Base-by-base conservation (phyloP, 2,888 invertebrate genomes). In the Abrostola triplasia region DNA sequence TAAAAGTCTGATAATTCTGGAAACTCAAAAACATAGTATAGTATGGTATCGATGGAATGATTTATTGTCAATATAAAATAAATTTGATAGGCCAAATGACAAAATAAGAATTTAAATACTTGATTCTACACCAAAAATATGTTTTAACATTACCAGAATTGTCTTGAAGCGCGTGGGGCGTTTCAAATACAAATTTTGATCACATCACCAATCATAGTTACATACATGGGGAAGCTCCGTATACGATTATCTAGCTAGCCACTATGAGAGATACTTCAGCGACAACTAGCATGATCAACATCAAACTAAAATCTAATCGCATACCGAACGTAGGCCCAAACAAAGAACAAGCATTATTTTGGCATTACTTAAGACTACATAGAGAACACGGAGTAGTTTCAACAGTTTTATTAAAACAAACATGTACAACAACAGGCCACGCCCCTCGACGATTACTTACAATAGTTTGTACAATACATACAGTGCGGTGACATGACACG, bases 341-440 rank as follows among this genome's bases (percentile, higher is more conserved):
- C 65, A 60, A 24, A 51, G 55, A 64, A 58, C 56, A 73, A 73
- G 73, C 79, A 79, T 77, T 77, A 77, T 77, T 77, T 78, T 78
- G 79, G 73, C 69, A 73, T 70, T 51, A 79, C 66, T 66, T 59
- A 76, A 64, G 64, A 73, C 62, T 70, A 78, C 61, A 78, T 60
- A 70, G 59, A 76, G 57, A 77, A 72, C 60, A 77, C 76, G 60
- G 47, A 48, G 41, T 40, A 63, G 49, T 69, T 70, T 67, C 64
- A 78, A 79, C 69, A 64, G 57, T 73, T 77, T 77, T 79, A 77
- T 77, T 76, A 52, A 53, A 72, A 77, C 73, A 62, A 63, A 59
- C 50, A 67, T 64, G 59, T 64, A 63, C 37, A 67, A 73, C 61
- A 60, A 60, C 48, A 64, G 51, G 50, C 53, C 38, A 48, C 55